Conservation (phyloP, 2,113 vertebrate species). For the Calidris pygmaea region DNA sequence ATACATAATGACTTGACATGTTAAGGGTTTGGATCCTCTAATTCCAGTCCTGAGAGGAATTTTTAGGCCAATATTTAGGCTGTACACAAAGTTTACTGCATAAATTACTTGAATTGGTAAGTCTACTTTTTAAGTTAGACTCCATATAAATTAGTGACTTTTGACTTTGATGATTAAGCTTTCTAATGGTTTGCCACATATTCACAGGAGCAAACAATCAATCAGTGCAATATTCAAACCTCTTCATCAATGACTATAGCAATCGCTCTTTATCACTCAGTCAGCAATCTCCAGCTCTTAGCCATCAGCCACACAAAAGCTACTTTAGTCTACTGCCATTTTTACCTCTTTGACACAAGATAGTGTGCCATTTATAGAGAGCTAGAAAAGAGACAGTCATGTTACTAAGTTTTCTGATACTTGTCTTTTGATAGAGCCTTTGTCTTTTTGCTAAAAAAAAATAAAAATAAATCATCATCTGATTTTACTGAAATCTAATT, state of each 20-base stretch:
- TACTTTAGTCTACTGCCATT: neutral
- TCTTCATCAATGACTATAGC: neutral
- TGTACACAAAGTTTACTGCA: neutral
- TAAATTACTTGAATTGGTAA: neutral
- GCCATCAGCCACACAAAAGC: neutral
- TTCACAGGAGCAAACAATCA: neutral
- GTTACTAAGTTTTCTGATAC: neutral
- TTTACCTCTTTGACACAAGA: neutral
- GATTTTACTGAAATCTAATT: slow-evolving; percentile 53
- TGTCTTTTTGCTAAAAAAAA: neutral
- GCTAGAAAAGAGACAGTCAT: neutral
- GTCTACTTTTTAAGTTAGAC: neutral
- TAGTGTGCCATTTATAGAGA: neutral
- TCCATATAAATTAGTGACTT: neutral
- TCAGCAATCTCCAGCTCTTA: slow-evolving; percentile 1
- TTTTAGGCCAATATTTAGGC: neutral
- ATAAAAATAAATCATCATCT: neutral
- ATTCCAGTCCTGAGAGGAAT: neutral
- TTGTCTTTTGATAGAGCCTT: neutral
- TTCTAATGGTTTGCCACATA: neutral
- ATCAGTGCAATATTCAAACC: slow-evolving; percentile 16
- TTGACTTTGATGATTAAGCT: slow-evolving; percentile 22
- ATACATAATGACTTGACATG: neutral
- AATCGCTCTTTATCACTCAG: neutral
- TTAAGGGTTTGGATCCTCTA: neutral